Conservation (phyloP, 2,888 invertebrate genomes). For the Strigamia transsilvanica region DNA sequence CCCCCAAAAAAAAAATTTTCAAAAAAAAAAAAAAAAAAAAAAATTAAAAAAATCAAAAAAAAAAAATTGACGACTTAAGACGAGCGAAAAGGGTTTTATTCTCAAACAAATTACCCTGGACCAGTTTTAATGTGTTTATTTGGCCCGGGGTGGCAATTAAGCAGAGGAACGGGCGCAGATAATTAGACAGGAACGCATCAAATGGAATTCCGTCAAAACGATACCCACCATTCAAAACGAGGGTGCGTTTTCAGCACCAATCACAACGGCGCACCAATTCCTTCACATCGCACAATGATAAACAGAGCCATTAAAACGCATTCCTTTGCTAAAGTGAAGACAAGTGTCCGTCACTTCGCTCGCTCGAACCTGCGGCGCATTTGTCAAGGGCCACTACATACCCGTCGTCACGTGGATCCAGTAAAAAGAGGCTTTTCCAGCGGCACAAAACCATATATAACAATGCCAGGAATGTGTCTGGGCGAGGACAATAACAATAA, state of each 20-base stretch:
- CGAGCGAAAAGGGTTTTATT: slow-evolving; percentile 18
- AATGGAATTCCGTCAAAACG: slow-evolving; percentile 22
- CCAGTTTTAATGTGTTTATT: slow-evolving; percentile 50
- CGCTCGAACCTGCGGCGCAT: not conserved
- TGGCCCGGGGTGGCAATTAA: slow-evolving; percentile 49
- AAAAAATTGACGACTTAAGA: slow-evolving; percentile 42
- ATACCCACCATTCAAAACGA: slow-evolving; percentile 32
- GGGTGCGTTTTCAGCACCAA: not conserved
- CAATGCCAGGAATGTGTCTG: slow-evolving; percentile 26
- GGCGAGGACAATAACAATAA: slow-evolving; percentile 27
- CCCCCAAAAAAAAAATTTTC: not conserved
- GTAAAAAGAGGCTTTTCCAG: not conserved
- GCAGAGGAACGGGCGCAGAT: slow-evolving; percentile 6
- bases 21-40: not conserved
- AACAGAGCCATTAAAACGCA: slow-evolving; percentile 22
- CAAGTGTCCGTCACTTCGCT: not conserved
- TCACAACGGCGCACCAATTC: not conserved
- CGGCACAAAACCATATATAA: not conserved
- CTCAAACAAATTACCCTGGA: slow-evolving; percentile 44
- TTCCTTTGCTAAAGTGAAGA: not conserved
- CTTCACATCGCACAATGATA: slow-evolving; percentile 5
- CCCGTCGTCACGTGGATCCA: slow-evolving; percentile 11
- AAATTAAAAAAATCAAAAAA: not conserved
- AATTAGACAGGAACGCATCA: slow-evolving; percentile 38
- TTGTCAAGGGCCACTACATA: slow-evolving; percentile 38